A percentile compares a stretch with the other conserved stretches of the same genome.
Conservation (phyloP, 2,888 invertebrate genomes). For the Ctenicera cuprea region DNA sequence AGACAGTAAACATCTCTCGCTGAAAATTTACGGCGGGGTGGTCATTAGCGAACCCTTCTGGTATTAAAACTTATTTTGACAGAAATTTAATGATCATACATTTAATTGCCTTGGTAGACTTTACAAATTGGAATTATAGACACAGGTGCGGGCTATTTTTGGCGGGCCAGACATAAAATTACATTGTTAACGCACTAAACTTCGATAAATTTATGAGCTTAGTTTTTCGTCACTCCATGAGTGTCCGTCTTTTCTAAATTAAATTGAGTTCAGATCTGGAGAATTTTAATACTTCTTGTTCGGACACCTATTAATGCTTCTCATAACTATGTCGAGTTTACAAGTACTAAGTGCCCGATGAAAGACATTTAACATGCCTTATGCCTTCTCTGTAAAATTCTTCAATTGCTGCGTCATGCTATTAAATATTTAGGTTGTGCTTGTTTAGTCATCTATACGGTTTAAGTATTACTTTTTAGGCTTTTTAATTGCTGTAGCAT, state of each 20-base stretch:
- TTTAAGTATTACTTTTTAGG: constrained; percentile 30
- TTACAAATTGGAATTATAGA: constrained; percentile 56
- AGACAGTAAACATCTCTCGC: constrained; percentile 42
- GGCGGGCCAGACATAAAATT: constrained; percentile 44
- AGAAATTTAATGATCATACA: constrained; percentile 50
- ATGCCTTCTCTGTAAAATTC: constrained; percentile 37
- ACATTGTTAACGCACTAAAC: constrained; percentile 55
- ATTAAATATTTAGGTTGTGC: constrained; percentile 50
- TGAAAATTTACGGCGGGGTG: constrained; percentile 54
- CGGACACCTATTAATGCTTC: constrained; percentile 44
- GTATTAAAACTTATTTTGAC: constrained; percentile 53
- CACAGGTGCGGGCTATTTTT: constrained; percentile 56
- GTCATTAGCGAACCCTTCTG: constrained; percentile 52
- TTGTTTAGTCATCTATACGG: constrained; percentile 33
- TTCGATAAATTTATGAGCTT: constrained; percentile 57
- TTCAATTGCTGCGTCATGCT: constrained; percentile 43
- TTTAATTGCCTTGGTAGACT: constrained; percentile 53
- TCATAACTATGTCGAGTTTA: constrained; percentile 42
- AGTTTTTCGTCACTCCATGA: constrained; percentile 47
- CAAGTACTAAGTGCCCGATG: constrained; percentile 47
- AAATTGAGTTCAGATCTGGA: constrained; percentile 30
- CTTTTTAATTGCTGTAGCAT: constrained; percentile 29
- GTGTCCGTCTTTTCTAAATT: constrained; percentile 39
- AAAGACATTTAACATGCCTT: constrained; percentile 40
- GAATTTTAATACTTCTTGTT: constrained; percentile 43